These are phyloP conservation scores for Cataglyphis albicans DNA, from an alignment of 2,888 invertebrate genomes.

Conservation along the genomic window DNA sequence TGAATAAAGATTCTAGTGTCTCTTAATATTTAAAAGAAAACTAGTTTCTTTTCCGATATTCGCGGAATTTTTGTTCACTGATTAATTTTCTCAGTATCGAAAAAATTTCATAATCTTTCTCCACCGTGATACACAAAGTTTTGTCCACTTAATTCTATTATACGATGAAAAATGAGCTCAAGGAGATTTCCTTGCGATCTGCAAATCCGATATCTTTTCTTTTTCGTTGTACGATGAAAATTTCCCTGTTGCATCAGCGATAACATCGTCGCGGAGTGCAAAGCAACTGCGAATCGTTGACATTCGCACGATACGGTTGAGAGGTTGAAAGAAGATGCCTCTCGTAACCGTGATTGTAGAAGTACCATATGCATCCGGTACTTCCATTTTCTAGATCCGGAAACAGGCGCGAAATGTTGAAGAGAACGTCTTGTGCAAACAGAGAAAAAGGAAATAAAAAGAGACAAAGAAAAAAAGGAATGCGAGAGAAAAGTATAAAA, in stretches of 20 bases:
- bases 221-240: slow-evolving; percentile 34
- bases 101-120: neutral
- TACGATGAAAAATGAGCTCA: neutral
- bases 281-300: slow-evolving; percentile 60
- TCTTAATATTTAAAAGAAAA: neutral
- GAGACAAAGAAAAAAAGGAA: neutral
- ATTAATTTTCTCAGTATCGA: neutral
- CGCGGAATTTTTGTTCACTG: neutral
- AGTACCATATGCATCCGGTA: slow-evolving; percentile 60
- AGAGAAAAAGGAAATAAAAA: slow-evolving; percentile 6
- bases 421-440: neutral
- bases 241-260: slow-evolving; percentile 58
- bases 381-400: slow-evolving; percentile 54
- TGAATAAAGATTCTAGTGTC: slow-evolving; percentile 25
- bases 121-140: neutral
- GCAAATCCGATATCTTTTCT: neutral
- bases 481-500: neutral
- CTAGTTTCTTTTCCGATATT: neutral
- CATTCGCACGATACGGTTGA: slow-evolving; percentile 36
- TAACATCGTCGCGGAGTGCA: slow-evolving; percentile 52
- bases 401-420: slow-evolving; percentile 50
- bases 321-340: slow-evolving; percentile 55
- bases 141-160: slow-evolving; percentile 6
- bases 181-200: neutral
- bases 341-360: slow-evolving; percentile 57